Base-by-base conservation (phyloP, 1,140 invertebrate species). In the Drosophila orena region DNA sequence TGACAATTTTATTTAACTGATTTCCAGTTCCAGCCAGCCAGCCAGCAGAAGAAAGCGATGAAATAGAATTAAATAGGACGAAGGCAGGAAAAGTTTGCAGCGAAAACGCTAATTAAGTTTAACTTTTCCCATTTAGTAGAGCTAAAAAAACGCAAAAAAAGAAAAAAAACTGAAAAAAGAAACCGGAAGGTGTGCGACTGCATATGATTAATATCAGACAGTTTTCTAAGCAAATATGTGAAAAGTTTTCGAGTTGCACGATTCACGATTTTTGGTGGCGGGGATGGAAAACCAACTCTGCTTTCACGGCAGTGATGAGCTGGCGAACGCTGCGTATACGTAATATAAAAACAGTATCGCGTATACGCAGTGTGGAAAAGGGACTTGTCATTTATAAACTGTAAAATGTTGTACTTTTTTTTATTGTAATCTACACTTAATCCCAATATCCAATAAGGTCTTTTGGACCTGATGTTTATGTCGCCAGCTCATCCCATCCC, bases 121-220 rank as follows among this genome's bases (percentile, higher is more conserved):
- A 83, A 83, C 80, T 83, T 83, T 83, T 84, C 80, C 76, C 75
- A 81, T 81, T 81, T 80, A 46, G 46, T 53, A 49, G 52, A 53
- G 62, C 59, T 24, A 35, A 24, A 54, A 49, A 57, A 74, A 42
- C 34, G 42, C 46, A 12, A 52, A 15, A 38, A 35, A 8, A 4
- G 8, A 52, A 15, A 38, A 35, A 8, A 4, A 37, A 35, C 20
- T 2, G 6, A 34, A 22, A 34, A 22, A 27, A 10, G 3, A n/a
- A 14, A 15, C 47, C 37, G 56, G n/a, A 66, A 40, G 40, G 46
- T 60, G 47, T 42, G 43, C 50, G 49, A 27, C 52, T 75, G 79
- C 76, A 83, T 83, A 83, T 84, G 76, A 83, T 83, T 83, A 76
- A 79, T 83, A 75, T 69, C 80, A 84, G 79, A 73, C 60, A 70